A percentile compares a stretch with the other conserved stretches of the same genome.
Conservation (phyloP, 2,888 invertebrate species). For the Falcaria lacertinaria region DNA sequence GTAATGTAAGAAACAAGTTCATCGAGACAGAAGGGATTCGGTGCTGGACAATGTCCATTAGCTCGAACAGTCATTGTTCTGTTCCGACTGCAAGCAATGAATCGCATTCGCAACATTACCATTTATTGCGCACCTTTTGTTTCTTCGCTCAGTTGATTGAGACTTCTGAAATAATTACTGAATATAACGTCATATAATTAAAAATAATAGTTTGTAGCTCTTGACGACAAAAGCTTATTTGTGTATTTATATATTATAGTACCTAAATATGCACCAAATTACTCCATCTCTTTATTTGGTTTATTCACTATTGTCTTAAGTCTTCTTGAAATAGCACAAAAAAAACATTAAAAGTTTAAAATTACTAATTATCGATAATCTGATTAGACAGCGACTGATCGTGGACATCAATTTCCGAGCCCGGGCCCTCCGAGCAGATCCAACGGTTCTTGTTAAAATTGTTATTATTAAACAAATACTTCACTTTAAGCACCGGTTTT, state of each 20-base stretch:
- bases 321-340: too few species aligned
- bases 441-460: constrained; percentile 16
- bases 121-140: constrained; percentile 16
- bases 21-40: constrained; percentile 16
- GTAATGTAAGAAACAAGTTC: neutral
- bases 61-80: constrained; percentile 30
- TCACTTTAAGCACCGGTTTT: constrained; percentile 1
- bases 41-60: constrained; percentile 20
- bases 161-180: neutral
- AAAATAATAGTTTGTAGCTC: too few species aligned
- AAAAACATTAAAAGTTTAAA: too few species aligned
- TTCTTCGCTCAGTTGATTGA: constrained; percentile 2
- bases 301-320: too few species aligned
- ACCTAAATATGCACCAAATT: too few species aligned
- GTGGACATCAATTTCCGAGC: constrained; percentile 50
- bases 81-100: constrained; percentile 28
- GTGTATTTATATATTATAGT: too few species aligned
- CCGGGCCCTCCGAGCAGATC: constrained; percentile 26
- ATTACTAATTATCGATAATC: constrained; percentile 51
- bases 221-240: too few species aligned
- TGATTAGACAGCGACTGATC: constrained; percentile 57
- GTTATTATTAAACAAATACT: constrained; percentile 28
- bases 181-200: neutral
- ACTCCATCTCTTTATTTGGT: too few species aligned
- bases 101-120: constrained; percentile 16